Evolutionary conservation across 2,888 invertebrate species (phyloP).

Genomic region (Rhingia rostrata): DNA sequence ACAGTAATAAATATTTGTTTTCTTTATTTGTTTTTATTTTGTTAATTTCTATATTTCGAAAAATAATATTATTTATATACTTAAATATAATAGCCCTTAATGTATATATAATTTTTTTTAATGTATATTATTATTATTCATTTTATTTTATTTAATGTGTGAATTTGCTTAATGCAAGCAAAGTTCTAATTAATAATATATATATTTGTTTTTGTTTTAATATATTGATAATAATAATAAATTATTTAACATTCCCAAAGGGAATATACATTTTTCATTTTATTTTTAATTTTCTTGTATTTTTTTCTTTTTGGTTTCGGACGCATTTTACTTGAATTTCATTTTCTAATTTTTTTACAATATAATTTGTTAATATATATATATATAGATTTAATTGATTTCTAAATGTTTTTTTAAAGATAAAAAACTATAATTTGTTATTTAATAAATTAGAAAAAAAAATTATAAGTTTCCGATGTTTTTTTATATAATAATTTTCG

Average conservation of each 20-base stretch:
- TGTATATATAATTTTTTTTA: constrained; percentile 59
- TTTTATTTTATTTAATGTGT: constrained; percentile 55
- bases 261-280: constrained; percentile 53
- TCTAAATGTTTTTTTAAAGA: constrained; percentile 56
- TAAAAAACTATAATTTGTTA: constrained; percentile 21
- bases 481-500: constrained; percentile 55
- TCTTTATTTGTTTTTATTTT: constrained; percentile 54
- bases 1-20: constrained; percentile 68
- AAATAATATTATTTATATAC: constrained; percentile 72
- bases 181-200: constrained; percentile 65
- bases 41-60: constrained; percentile 69
- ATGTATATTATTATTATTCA: constrained; percentile 59
- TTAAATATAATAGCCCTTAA: constrained; percentile 71
- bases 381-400: constrained; percentile 71
- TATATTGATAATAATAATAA: constrained; percentile 59
- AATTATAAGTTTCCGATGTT: constrained; percentile 39
- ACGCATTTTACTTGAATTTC: constrained; percentile 74
- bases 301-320: constrained; percentile 51
- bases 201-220: constrained; percentile 44
- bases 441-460: constrained; percentile 24
- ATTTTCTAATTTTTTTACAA: constrained; percentile 73
- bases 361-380: constrained; percentile 40
- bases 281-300: constrained; percentile 21
- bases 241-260: constrained; percentile 62
- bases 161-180: constrained; percentile 70